These are phyloP conservation scores for Antennarius maculatus DNA, from an alignment of 2,797 vertebrate genomes.

Conservation along the genomic window DNA sequence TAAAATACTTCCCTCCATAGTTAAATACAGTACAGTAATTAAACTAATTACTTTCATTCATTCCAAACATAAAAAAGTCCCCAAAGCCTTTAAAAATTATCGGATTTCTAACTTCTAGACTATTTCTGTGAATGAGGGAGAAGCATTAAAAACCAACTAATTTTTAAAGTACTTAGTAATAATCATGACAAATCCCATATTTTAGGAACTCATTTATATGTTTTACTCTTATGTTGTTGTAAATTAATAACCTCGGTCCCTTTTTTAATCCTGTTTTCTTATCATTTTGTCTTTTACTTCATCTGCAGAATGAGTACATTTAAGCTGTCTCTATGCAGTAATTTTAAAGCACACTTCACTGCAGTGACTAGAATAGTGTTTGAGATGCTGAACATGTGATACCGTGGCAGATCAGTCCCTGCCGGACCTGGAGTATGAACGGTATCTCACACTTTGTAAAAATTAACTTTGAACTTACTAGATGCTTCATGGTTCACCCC, in stretches of 20 bases:
- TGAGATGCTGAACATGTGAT: slow-evolving; percentile 21
- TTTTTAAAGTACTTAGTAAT: not conserved
- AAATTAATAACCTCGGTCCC: not conserved
- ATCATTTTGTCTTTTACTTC: slow-evolving; percentile 13
- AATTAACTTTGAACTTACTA: slow-evolving; percentile 23
- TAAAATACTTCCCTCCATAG: not conserved
- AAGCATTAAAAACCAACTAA: not conserved
- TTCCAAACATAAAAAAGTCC: not conserved
- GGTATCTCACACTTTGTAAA: slow-evolving; percentile 24
- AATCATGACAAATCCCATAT: not conserved
- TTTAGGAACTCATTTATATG: not conserved
- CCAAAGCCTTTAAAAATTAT: not conserved
- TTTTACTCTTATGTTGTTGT: slow-evolving; percentile 6
- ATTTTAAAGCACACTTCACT: slow-evolving; percentile 6
- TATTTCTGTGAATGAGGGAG: not conserved
- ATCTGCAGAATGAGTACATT: slow-evolving; percentile 5
- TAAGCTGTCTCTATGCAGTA: slow-evolving; percentile 12
- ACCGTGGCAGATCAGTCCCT: not conserved
- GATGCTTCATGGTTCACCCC: slow-evolving; percentile 2
- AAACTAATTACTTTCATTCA: not conserved
- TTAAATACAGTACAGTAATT: not conserved
- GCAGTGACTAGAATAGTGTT: slow-evolving; percentile 11
- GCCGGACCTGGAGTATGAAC: slow-evolving; percentile 12
- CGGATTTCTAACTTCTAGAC: not conserved
- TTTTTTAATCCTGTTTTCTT: not conserved